Base-by-base conservation (phyloP, 2,888 invertebrate genomes). In the Amblyjoppa fuscipennis region DNA sequence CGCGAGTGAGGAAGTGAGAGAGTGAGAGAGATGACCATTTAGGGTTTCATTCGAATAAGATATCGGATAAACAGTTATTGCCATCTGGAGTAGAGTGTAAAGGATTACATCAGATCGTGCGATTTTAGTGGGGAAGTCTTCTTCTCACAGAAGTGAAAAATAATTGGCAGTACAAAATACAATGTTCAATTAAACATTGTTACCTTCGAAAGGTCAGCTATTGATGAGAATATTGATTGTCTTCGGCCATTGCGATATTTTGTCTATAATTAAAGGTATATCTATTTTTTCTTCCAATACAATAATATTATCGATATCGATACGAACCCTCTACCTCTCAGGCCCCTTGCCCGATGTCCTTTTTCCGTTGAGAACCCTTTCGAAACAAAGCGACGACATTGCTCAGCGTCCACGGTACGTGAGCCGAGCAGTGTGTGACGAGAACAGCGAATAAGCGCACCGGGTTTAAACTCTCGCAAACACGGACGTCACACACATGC, bases 391-490 rank as follows among this genome's bases (percentile, higher is more conserved):
- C 61, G 56, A 41, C 41, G 45, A 69, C 41, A 77, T 34, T 56
- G 16, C 25, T 3, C 41, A 64, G 61, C 34, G 51, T 41, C 56
- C 66, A 38, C 7, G 45, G 70, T 68, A 70, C 53, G 41, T 25
- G 34, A 74, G 71, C 61, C 31, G 53, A 34, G 45, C 20, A 41
- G 25, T 34, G 53, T 5, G 59, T 28, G 45, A 20, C 41, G 64
- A 53, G 56, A 20, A 20, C 56, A 38, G 59, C 20, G 38, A 38
- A 73, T 69, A 31, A 82, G 79, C 71, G 61, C 51, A 61, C 71
- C 68, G 53, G 68, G 82, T 80, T 83, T 59, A 70, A 68, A 74
- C 56, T 49, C 68, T 73, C 64, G 73, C 56, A 59, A 25, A 76
- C 20, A 75, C 49, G 45, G 68, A 68, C 74, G 75, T 59, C 68